Evolutionary conservation across 2,797 vertebrate species (phyloP), one percentile per base, ranked within the genome.

Genomic region (Smutsia gigantea): DNA sequence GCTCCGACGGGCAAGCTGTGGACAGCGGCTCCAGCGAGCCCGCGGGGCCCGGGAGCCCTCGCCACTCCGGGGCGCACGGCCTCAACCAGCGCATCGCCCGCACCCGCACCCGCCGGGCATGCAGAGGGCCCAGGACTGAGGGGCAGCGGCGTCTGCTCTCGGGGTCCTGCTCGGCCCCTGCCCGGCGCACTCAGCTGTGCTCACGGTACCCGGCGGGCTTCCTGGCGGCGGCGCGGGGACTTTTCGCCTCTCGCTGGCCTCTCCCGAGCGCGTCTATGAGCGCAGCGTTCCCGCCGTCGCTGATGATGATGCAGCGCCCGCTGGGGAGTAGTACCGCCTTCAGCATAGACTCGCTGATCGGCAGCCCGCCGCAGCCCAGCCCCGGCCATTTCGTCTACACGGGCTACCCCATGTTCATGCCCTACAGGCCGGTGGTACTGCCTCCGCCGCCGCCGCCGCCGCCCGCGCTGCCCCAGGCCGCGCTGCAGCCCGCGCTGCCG

Each of bases 371-470:
- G 85, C 99, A 99, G 98, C 99, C 99, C 97, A 99, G 99, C 96
- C 99, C 99, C 97, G 99, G 99, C 92, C 99, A 99, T 98, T 99
- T 99, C 97, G 99, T 99, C 86, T 99, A 99, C 98, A 99, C 99
- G 49, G 99, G 99, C 79, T 99, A 99, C 98, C 99, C 99, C 72
- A 99, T 99, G 99, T 99, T 99, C 98, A 99, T 99, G 99, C 99
- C 99, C 81, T 99, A 99, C 98, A 98, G 99, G 84, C 99, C 99
- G 53, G 99, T 99, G 98, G 99, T 99, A 94, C 99, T 99, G 9
- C 99, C 99, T 81, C 99, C 99, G n/a, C 99, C 99, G 2, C 99
- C 99, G 0, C 99, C 99, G 4, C 99, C 99, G 1, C 99, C 99
- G 1, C 99, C 99, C 2, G 93, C 98, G 21, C 98, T 98, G 17